These are phyloP conservation scores for Excalfactoria chinensis DNA, from an alignment of 2,113 vertebrate species.

Conservation along the genomic window DNA sequence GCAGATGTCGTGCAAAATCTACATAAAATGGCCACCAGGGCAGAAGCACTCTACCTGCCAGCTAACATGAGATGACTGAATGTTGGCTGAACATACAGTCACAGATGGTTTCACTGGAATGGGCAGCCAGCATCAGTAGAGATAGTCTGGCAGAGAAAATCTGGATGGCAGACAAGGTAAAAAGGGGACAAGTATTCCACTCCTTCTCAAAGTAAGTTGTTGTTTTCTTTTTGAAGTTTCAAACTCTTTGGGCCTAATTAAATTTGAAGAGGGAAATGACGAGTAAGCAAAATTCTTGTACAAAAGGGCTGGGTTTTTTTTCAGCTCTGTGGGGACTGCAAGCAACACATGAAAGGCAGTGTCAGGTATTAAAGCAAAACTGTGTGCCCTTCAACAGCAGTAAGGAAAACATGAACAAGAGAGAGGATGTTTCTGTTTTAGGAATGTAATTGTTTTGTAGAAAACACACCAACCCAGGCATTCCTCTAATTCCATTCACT, in stretches of 20 bases:
- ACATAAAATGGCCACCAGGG: neutral
- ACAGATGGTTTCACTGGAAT: neutral
- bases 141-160: neutral
- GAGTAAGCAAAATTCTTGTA: conserved; percentile 38
- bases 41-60: neutral
- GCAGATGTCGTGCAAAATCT: neutral
- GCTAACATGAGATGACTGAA: neutral
- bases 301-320: neutral
- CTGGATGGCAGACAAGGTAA: neutral
- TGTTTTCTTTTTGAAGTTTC: neutral
- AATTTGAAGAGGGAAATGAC: conserved; percentile 23
- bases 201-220: conserved; percentile 9
- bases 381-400: neutral
- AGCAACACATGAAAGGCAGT: neutral
- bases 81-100: neutral
- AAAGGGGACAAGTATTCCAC: neutral
- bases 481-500: neutral
- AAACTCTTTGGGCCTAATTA: conserved; percentile 12
- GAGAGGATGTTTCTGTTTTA: neutral
- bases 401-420: neutral
- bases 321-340: neutral
- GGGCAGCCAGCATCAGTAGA: neutral
- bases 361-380: conserved; percentile 40
- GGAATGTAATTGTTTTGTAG: neutral
- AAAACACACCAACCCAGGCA: neutral